A percentile compares a stretch with the other conserved stretches of the same genome.
Conservation (phyloP, 2,113 vertebrate species). For the Sorex fumeus region DNA sequence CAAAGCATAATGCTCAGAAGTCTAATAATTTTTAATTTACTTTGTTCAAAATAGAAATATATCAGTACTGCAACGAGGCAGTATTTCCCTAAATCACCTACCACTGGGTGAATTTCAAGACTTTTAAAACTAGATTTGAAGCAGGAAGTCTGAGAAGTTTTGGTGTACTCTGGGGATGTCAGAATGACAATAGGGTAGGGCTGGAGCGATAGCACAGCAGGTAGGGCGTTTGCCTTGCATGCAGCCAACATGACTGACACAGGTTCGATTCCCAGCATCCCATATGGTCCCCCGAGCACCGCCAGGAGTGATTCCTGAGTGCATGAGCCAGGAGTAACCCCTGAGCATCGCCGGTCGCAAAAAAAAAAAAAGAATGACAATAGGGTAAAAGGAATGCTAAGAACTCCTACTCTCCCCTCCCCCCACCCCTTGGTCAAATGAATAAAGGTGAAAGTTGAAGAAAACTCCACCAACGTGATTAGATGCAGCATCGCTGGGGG, state of each 20-base stretch:
- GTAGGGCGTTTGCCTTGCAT: too few species aligned
- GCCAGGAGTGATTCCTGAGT: too few species aligned
- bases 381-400: not conserved
- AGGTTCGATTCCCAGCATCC: too few species aligned
- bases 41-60: not conserved
- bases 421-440: not conserved
- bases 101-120: not conserved
- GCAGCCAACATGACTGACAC: too few species aligned
- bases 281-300: too few species aligned
- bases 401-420: not conserved
- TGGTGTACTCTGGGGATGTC: not conserved
- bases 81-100: not conserved
- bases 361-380: too few species aligned
- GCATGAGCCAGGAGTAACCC: too few species aligned
- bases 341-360: too few species aligned
- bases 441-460: not conserved
- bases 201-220: too few species aligned
- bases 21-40: not conserved
- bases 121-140: constrained; percentile 36
- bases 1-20: too few species aligned
- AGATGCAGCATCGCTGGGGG: not conserved
- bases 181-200: not conserved
- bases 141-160: not conserved
- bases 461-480: not conserved
- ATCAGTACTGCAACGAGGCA: not conserved